Evolutionary conservation across 2,888 invertebrate genomes (phyloP).

Genomic region (Nudaria mundana): DNA sequence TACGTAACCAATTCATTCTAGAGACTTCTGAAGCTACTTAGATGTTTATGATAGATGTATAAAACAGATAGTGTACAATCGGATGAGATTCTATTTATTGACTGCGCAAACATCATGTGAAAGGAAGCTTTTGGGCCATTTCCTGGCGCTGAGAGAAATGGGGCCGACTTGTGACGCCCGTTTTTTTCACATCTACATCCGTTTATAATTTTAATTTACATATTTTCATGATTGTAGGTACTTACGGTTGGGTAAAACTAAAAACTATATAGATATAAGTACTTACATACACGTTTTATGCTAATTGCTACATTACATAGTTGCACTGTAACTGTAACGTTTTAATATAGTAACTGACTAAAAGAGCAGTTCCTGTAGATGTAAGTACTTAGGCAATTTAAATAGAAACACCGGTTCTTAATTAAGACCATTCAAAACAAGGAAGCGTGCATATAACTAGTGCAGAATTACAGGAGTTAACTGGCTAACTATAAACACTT

Average conservation of each 20-base stretch:
- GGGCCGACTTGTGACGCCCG: constrained; percentile 68
- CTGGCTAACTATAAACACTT: neutral
- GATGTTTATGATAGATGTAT: constrained; percentile 50
- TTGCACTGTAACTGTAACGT: constrained; percentile 2
- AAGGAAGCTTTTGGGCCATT: constrained; percentile 71
- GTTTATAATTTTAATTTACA: constrained; percentile 55
- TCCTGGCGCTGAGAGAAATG: constrained; percentile 73
- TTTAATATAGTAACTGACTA: neutral
- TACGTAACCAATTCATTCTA: neutral
- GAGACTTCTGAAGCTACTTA: constrained; percentile 15
- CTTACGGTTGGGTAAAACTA: no score
- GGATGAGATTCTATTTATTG: constrained; percentile 72
- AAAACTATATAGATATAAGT: no score
- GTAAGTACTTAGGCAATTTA: no score
- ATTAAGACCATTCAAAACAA: constrained; percentile 31
- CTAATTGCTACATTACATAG: constrained; percentile 1
- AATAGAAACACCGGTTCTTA: constrained; percentile 25
- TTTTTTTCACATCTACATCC: constrained; percentile 67
- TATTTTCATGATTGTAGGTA: constrained; percentile 43
- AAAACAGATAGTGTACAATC: constrained; percentile 47
- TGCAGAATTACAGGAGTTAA: neutral
- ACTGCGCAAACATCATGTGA: constrained; percentile 67
- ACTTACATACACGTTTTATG: no score
- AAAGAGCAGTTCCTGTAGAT: constrained; percentile 7
- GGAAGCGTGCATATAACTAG: constrained; percentile 24